These are phyloP conservation scores for Megaceryle maxima DNA, from an alignment of 2,113 vertebrate genomes.

Conservation along the genomic window DNA sequence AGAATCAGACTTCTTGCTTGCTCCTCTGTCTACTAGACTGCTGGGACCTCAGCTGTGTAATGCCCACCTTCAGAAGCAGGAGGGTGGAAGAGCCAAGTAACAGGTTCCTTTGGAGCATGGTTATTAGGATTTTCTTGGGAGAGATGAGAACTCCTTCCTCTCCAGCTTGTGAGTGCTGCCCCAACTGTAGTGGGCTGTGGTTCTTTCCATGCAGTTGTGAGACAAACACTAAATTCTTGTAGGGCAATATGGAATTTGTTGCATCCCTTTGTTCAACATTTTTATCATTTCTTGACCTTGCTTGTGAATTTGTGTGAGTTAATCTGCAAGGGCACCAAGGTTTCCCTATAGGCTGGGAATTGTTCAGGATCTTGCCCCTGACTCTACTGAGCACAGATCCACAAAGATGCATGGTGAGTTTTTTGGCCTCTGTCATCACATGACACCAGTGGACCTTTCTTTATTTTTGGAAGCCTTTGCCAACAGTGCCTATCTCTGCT, in stretches of 20 bases:
- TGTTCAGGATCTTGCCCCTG: background rate
- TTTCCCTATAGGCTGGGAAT: background rate
- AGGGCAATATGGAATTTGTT: background rate
- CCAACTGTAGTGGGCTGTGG: accelerated
- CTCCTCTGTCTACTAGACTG: background rate
- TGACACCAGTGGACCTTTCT: background rate
- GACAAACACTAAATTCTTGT: background rate
- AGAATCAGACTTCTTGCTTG: background rate
- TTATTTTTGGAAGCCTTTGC: background rate
- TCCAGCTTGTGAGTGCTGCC: background rate
- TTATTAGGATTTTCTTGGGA: background rate
- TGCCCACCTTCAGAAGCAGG: background rate
- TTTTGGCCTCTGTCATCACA: background rate
- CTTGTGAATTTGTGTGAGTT: background rate
- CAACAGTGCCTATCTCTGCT: background rate
- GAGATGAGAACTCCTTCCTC: background rate
- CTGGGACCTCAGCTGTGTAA: background rate
- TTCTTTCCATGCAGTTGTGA: background rate
- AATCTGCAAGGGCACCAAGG: background rate
- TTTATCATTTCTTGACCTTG: background rate
- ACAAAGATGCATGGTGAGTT: background rate
- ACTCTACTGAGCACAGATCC: background rate
- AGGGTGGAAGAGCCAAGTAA: background rate
- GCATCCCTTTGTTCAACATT: background rate
- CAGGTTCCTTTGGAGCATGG: background rate